Evolutionary conservation across 2,113 vertebrate genomes (phyloP).

Genomic region (Brachypodius melanocephalos): DNA sequence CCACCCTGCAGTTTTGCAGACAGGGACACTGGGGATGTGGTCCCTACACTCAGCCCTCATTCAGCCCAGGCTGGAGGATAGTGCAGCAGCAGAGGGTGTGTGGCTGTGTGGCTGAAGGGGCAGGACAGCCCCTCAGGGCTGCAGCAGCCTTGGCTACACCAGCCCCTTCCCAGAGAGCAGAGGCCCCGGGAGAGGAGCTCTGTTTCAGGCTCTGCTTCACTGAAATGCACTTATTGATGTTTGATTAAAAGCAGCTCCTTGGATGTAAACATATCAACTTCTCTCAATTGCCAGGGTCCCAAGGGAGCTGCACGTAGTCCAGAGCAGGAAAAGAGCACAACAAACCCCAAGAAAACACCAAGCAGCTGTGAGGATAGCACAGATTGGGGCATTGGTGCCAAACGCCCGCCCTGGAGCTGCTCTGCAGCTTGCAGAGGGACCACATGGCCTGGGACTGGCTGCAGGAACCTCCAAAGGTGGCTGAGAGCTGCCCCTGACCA

Average conservation of each 20-base stretch:
- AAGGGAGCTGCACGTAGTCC: neutral
- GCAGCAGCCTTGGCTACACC: neutral
- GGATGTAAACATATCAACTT: slow-evolving; percentile 52
- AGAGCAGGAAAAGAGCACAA: neutral
- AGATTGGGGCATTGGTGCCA: neutral
- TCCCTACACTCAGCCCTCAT: neutral
- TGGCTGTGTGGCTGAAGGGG: fast-evolving
- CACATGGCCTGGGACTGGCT: neutral
- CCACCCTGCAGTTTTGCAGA: neutral
- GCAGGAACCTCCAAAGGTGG: fast-evolving
- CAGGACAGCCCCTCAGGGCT: neutral
- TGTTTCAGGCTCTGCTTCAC: neutral
- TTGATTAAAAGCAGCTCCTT: slow-evolving; percentile 61
- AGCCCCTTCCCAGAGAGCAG: neutral
- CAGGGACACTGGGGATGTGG: neutral
- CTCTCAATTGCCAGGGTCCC: slow-evolving; percentile 21
- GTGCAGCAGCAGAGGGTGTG: neutral
- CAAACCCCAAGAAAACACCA: neutral
- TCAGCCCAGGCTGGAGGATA: neutral
- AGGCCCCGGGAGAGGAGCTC: neutral
- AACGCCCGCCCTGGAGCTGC: neutral
- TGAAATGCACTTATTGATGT: slow-evolving; percentile 56
- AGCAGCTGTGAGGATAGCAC: neutral
- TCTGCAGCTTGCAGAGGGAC: neutral
- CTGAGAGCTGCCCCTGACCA: neutral